Base-by-base conservation (phyloP, 2,888 invertebrate genomes). In the Frankliniella fusca region DNA sequence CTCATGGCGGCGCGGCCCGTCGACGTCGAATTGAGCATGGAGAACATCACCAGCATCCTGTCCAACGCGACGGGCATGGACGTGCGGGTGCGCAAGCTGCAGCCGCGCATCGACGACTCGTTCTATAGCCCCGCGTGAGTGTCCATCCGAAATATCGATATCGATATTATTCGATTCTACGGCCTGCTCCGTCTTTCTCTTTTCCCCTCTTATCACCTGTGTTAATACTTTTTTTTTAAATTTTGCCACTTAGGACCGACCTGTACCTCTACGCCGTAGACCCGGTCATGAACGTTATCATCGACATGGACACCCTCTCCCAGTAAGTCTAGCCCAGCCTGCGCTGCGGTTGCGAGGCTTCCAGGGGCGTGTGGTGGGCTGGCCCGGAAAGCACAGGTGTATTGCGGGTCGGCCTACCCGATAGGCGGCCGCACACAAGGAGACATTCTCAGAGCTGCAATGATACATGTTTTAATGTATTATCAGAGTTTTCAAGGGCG, bases 241-340 rank as follows among this genome's bases (percentile, higher is more conserved):
- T 54, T 12, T 80, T 70, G 80, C 49, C 23, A 28, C 80, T 91
- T 89, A 95, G 95, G 81, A 96, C 96, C 48, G 95, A 96, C 86
- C 91, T 96, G 89, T 95, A 94, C 86, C 90, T 96, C 83, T 96
- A 96, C 86, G 96, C 94, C 3, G 93, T 96, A 28, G 95, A 96
- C 88, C 94, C 94, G 0, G 90, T 93, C 85, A 92, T 94, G 9
- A 96, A 96, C 86, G 91, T 94, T 0, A 92, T 96, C 82, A 92
- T 96, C 80, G 94, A 95, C 86, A 94, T 94, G 91, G 94, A 94
- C 83, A 91, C 92, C 9, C 87, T 95, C 50, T 94, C 94, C 87
- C 93, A 91, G 95, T 95, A 90, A 91, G 91, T 89, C 8, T 15
- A 61, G 15, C 18, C 61, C n/a, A n/a, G n/a, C n/a, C n/a, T n/a